Conservation (phyloP, 2,797 vertebrate genomes). For the Silurus aristotelis region DNA sequence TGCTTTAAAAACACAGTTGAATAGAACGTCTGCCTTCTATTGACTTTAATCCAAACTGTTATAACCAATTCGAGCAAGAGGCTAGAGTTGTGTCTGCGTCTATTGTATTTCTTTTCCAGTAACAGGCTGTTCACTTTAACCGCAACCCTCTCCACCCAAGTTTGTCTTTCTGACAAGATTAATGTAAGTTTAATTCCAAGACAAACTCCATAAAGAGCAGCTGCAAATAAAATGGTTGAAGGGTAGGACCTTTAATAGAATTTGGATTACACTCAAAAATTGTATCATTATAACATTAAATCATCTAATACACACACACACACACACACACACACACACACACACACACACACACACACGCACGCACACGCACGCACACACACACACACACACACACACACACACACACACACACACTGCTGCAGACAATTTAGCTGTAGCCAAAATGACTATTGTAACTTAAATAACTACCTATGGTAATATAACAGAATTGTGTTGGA, state of each 20-base stretch:
- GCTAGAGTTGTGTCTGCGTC: neutral
- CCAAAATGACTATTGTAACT: neutral
- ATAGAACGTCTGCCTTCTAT: constrained; percentile 13
- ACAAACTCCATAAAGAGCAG: constrained; percentile 34
- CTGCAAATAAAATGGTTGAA: neutral
- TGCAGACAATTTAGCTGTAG: neutral
- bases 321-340: too few species aligned
- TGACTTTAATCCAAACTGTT: neutral
- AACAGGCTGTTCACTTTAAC: constrained; percentile 29
- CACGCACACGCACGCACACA: neutral
- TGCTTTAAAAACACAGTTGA: neutral
- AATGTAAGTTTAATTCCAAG: constrained; percentile 23
- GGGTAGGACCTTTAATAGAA: neutral
- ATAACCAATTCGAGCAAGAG: constrained; percentile 24
- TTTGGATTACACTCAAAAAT: constrained; percentile 16
- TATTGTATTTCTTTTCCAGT: constrained; percentile 34
- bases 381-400: too few species aligned
- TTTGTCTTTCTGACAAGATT: constrained; percentile 26
- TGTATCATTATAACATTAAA: constrained; percentile 1
- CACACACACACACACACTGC: neutral
- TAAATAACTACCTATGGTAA: neutral
- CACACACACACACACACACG: neutral
- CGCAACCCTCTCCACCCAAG: constrained; percentile 8
- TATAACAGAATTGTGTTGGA: neutral
- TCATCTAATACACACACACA: neutral